Percentiles rank a stretch among this genome's conserved stretches.
phyloP scores from a whole-genome alignment of 2,888 invertebrate species.

The Pristionchus mayeri region DNA sequence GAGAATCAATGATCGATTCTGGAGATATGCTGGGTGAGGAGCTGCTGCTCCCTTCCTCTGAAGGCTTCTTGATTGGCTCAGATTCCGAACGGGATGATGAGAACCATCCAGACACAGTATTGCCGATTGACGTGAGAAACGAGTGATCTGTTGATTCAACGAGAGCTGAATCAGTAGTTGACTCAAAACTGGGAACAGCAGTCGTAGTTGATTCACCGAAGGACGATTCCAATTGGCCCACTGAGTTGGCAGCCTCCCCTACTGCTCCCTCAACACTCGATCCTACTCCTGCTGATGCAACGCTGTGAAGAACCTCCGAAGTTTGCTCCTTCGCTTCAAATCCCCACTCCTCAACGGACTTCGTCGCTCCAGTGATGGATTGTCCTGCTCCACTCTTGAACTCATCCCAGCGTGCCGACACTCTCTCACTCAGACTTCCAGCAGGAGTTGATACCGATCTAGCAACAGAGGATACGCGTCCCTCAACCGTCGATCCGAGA shows the following conservation, averaged over 20 bases:
- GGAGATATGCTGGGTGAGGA: neutral
- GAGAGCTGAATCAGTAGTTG: neutral
- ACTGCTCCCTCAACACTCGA: neutral
- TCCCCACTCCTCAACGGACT: neutral
- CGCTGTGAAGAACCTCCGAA: neutral
- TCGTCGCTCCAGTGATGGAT: neutral
- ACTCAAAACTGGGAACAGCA: too few relatives aligned
- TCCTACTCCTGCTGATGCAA: neutral
- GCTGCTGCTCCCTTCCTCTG: too few relatives aligned
- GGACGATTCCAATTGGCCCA: neutral
- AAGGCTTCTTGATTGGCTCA: neutral
- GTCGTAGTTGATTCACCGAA: neutral
- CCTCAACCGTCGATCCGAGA: neutral
- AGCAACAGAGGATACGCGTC: neutral
- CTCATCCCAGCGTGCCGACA: neutral
- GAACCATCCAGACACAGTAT: neutral
- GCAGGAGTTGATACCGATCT: neutral
- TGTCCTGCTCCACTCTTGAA: constrained; percentile 6
- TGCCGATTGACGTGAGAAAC: neutral
- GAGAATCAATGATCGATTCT: neutral
- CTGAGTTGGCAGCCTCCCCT: neutral
- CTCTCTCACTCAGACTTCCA: neutral
- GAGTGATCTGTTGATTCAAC: neutral
- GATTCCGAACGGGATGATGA: neutral
- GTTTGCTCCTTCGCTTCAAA: neutral